Base-by-base conservation (phyloP, 2,797 vertebrate species). In the Heteromormyrus szaboi region DNA sequence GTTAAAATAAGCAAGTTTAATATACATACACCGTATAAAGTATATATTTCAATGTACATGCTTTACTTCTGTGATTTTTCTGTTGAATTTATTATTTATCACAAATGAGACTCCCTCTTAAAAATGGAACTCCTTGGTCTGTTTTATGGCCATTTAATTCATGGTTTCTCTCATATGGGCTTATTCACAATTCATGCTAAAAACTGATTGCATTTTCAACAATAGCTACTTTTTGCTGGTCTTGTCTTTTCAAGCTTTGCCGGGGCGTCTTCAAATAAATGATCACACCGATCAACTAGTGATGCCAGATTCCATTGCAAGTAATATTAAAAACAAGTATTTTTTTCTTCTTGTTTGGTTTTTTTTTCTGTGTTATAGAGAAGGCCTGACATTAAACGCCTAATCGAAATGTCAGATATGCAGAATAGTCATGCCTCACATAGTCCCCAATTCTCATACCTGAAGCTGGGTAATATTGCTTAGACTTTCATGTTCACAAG, bases 151-250 rank as follows among this genome's bases (percentile, higher is more conserved):
- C 90, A 92, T 91, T 81, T 87, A 53, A 25, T 51, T 76, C 33
- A 68, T 62, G 87, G 89, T 90, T 87, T 89, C 90, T 88, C 87
- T 89, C 90, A 90, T 91, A 89, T 92, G 91, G 88, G 88, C 88
- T 88, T 91, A 79, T 93, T 90, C 93, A 91, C 92, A 88, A 90
- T 93, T 91, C 86, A 88, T 89, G 9, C 68, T 87, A 92, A 93
- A 95, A 76, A 19, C 5, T 33, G 29, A 29, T 68, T 68, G 22
- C 12, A 9, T 59, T 59, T 59, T 29, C 25, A 12, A 68, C 25
- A 33, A 33, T 19, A 25, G 33, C 14, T 41, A 41, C 59, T 65
- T 25, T 65, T 25, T 9, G 59, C 59, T 65, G 59, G 59, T 25
- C 59, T 65, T 25, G 22, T 29, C 11, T 33, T 33, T 4, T 68